Conservation (phyloP, 1,140 invertebrate genomes). For the Mercenaria mercenaria region DNA sequence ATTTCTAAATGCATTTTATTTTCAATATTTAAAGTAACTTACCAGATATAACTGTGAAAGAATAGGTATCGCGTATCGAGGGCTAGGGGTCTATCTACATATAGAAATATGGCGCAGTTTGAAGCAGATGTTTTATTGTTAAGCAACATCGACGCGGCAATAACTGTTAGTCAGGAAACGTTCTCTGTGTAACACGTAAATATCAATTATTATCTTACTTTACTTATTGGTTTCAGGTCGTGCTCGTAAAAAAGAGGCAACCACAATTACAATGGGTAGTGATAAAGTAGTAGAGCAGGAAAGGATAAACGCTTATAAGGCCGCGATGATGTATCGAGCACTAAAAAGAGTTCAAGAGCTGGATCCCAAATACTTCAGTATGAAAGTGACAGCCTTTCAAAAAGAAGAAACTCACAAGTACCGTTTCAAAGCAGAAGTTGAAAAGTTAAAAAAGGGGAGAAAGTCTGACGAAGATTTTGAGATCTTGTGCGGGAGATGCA, state of each 20-base stretch:
- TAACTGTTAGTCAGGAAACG: no score
- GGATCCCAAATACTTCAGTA: neutral
- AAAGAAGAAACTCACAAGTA: slow-evolving; percentile 45
- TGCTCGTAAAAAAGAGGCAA: slow-evolving; percentile 14
- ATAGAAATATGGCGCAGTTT: no score
- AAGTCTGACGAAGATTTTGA: slow-evolving; percentile 22
- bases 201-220: no score
- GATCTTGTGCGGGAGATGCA: slow-evolving; percentile 29
- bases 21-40: no score
- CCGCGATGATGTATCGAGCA: slow-evolving; percentile 49
- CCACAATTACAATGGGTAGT: slow-evolving; percentile 1
- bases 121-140: no score
- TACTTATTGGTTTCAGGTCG: slow-evolving; percentile 17
- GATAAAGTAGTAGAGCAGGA: slow-evolving; percentile 39
- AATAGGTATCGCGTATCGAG: no score
- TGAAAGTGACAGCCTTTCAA: slow-evolving; percentile 14
- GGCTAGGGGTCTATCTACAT: no score
- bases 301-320: slow-evolving; percentile 57
- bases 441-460: slow-evolving; percentile 6
- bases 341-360: slow-evolving; percentile 12
- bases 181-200: no score
- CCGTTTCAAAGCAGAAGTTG: neutral
- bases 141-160: no score
- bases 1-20: no score
- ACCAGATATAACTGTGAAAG: no score